These are phyloP conservation scores for Diabrotica undecimpunctata DNA, from an alignment of 1,140 invertebrate genomes.

Conservation along the genomic window DNA sequence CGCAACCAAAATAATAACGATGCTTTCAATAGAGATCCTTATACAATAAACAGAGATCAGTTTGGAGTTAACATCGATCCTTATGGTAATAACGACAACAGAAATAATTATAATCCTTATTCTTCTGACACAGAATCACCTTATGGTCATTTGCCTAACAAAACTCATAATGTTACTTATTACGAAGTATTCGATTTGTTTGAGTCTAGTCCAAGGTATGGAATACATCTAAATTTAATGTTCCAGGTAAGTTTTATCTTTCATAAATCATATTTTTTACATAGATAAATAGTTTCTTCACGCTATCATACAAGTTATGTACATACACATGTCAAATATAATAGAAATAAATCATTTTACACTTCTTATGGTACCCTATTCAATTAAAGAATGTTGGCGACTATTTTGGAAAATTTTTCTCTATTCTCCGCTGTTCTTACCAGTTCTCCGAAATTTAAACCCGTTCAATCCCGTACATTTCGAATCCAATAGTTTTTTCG, in stretches of 20 bases:
- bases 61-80: conserved; percentile 44
- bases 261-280: background rate
- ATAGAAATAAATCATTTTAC: no score
- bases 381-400: no score
- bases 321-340: no score
- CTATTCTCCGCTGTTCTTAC: no score
- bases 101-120: conserved; percentile 16
- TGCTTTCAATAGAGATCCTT: conserved; percentile 37
- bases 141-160: conserved; percentile 8
- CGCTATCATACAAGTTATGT: no score
- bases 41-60: conserved; percentile 37
- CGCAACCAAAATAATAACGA: conserved; percentile 22
- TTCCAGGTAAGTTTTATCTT: conserved; percentile 56
- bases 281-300: no score
- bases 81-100: conserved; percentile 33
- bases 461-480: no score
- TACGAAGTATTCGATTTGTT: conserved; percentile 66
- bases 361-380: no score
- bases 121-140: background rate
- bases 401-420: no score
- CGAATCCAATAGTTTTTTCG: no score
- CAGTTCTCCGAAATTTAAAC: no score
- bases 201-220: conserved; percentile 66
- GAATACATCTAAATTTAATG: conserved; percentile 61
- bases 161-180: conserved; percentile 16